phyloP scores from a whole-genome alignment of 2,888 invertebrate species.

The Spilarctia lutea region DNA sequence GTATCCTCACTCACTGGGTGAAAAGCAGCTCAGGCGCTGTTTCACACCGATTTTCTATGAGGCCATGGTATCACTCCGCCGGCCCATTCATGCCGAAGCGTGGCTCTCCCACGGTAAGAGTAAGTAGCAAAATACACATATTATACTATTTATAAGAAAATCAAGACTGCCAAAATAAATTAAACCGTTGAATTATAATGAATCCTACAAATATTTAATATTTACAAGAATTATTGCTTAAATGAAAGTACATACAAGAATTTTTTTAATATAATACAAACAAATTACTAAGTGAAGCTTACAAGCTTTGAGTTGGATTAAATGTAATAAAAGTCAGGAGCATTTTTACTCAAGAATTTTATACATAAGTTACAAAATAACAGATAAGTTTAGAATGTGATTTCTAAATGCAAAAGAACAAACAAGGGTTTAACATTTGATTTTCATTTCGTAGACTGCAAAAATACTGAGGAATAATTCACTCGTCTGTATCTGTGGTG shows the following conservation, averaged over 20 bases:
- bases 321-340: slow-evolving; percentile 53
- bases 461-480: background rate
- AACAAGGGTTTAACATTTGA: slow-evolving; percentile 31
- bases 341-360: slow-evolving; percentile 55
- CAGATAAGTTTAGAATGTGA: slow-evolving; percentile 60
- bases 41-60: no score
- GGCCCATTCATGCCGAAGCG: no score
- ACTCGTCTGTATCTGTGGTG: slow-evolving; percentile 18
- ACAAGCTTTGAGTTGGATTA: slow-evolving; percentile 20
- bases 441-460: slow-evolving; percentile 13
- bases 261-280: background rate
- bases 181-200: background rate
- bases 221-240: background rate
- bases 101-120: no score
- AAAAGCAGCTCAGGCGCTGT: no score
- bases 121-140: background rate
- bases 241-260: background rate
- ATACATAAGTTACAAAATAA: slow-evolving; percentile 53
- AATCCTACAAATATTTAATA: background rate
- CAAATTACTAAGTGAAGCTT: slow-evolving; percentile 16
- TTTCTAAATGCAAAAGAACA: slow-evolving; percentile 56
- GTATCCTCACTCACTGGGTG: no score
- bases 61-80: no score
- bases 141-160: background rate
- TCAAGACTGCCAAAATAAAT: background rate